phyloP scores from a whole-genome alignment of 35 echinoderm and acorn worm genomes.

The Chiridota heheva region DNA sequence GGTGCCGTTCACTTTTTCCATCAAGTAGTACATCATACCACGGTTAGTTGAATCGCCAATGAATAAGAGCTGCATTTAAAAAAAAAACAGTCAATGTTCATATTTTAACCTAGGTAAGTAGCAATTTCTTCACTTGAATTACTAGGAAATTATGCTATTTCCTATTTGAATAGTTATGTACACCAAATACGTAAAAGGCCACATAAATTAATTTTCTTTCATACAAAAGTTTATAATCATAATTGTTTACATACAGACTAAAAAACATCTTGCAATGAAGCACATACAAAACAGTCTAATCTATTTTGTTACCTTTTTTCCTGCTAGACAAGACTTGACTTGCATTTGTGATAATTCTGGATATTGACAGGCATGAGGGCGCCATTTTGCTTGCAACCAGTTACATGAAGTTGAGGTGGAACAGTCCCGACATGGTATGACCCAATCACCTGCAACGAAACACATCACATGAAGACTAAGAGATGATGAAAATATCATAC shows the following conservation, averaged over 20 bases:
- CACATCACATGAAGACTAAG: background rate
- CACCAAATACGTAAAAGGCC: too few species aligned
- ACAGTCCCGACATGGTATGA: conserved; percentile 70
- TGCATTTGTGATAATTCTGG: conserved; percentile 36
- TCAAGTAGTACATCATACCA: conserved; percentile 97
- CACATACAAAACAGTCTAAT: too few species aligned
- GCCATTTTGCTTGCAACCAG: conserved; percentile 76
- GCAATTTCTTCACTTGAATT: too few species aligned
- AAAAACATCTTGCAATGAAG: too few species aligned
- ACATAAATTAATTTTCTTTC: too few species aligned
- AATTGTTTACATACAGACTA: too few species aligned
- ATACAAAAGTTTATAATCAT: too few species aligned
- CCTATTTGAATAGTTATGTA: background rate
- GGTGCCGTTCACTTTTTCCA: conserved; percentile 86
- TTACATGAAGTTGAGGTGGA: conserved; percentile 37
- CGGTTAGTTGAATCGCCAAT: conserved; percentile 95
- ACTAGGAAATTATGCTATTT: too few species aligned
- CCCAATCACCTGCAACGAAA: conserved; percentile 64
- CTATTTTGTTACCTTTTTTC: conserved; percentile 83
- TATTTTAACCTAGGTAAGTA: too few species aligned
- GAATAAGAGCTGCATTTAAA: conserved; percentile 67
- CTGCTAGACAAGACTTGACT: conserved; percentile 66
- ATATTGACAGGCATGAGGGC: conserved; percentile 76
- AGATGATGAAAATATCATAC: too few species aligned
- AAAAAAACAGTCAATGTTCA: too few species aligned